phyloP scores from a whole-genome alignment of 2,113 vertebrate genomes.

The Dasyornis broadbenti region DNA sequence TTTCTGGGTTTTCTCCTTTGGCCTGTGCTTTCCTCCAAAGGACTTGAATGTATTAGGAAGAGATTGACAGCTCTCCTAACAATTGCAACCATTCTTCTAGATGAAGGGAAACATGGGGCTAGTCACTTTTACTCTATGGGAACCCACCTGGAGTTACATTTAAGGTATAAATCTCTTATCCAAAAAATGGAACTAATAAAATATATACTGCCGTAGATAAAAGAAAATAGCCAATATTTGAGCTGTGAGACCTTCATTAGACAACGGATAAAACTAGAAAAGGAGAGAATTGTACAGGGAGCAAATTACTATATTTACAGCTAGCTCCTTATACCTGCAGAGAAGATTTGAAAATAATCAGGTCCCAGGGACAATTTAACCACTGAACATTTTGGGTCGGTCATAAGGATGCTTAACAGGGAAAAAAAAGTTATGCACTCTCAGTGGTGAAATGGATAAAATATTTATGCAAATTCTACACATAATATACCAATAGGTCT shows the following conservation, averaged over 20 bases:
- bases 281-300: not conserved
- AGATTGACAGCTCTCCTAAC: conserved; percentile 52
- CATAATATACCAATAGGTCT: not conserved
- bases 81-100: not conserved
- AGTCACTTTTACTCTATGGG: not conserved
- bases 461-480: not conserved
- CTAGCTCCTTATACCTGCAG: not conserved
- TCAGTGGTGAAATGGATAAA: not conserved
- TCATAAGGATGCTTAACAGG: not conserved
- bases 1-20: conserved; percentile 28
- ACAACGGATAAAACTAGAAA: not conserved
- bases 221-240: not conserved
- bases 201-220: not conserved
- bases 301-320: conserved; percentile 26
- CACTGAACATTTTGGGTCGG: not conserved
- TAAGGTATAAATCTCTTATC: conserved; percentile 15
- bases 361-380: not conserved
- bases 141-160: not conserved
- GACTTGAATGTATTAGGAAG: conserved; percentile 18
- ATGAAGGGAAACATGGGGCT: not conserved
- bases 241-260: conserved; percentile 16
- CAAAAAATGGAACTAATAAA: conserved; percentile 24
- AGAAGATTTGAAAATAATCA: conserved; percentile 23
- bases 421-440: not conserved
- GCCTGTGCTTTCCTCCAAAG: conserved; percentile 18